Evolutionary conservation across 2,113 vertebrate genomes (phyloP).

Genomic region (Tor tambroides): DNA sequence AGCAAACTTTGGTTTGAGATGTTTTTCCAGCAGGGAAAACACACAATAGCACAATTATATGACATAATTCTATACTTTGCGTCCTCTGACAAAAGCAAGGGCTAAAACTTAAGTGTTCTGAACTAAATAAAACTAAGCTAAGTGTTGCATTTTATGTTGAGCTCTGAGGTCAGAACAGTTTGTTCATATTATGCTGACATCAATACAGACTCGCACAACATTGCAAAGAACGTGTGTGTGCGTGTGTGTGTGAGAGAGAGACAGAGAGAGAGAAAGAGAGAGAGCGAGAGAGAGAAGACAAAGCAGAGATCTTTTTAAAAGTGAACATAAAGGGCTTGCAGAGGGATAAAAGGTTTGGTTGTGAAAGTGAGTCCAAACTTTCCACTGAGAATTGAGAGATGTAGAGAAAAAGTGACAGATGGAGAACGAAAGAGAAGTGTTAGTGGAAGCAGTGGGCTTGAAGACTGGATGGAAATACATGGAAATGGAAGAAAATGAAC

Average conservation of each 20-base stretch:
- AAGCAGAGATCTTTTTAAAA: slow-evolving; percentile 15
- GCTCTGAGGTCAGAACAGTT: slow-evolving; percentile 20
- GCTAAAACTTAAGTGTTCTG: background rate
- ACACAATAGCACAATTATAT: background rate
- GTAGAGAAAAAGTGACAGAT: slow-evolving; percentile 33
- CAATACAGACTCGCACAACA: background rate
- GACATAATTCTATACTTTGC: background rate
- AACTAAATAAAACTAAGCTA: background rate
- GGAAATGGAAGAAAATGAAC: background rate
- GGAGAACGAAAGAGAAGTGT: slow-evolving; percentile 5
- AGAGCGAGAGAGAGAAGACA: background rate
- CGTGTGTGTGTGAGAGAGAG: background rate
- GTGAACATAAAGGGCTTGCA: slow-evolving; percentile 12
- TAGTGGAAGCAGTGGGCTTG: slow-evolving; percentile 12
- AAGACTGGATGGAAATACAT: slow-evolving; percentile 18
- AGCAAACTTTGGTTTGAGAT: background rate
- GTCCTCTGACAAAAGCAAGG: background rate
- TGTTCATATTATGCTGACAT: background rate
- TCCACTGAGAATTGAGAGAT: slow-evolving; percentile 25
- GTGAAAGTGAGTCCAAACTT: slow-evolving; percentile 30
- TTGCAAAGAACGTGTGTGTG: background rate
- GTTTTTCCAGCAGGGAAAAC: background rate
- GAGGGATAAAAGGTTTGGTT: slow-evolving; percentile 29
- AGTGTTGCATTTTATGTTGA: background rate
- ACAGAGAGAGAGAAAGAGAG: background rate